Conservation (phyloP, 2,113 vertebrate genomes). For the Condylura cristata region DNA sequence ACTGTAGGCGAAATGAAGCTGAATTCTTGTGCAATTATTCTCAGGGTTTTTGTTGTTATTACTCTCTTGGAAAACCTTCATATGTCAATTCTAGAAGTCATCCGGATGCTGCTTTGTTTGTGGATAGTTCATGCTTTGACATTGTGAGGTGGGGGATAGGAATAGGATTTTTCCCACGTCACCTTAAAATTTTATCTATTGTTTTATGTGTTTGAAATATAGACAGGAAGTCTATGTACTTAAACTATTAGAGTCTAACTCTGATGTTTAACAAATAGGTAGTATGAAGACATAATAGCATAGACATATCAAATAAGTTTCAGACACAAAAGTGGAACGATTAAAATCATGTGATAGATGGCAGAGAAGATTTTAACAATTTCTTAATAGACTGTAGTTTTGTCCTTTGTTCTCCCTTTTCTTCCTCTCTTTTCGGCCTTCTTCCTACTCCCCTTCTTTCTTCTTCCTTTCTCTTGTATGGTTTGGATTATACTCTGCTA, state of each 20-base stretch:
- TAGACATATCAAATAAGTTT: neutral
- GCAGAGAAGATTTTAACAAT: neutral
- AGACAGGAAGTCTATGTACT: neutral
- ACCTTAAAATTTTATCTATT: neutral
- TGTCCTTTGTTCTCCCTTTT: conserved; percentile 80
- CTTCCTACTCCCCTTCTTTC: conserved; percentile 70
- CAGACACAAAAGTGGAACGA: neutral
- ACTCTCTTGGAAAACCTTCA: neutral
- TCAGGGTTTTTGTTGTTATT: neutral
- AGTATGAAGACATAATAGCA: neutral
- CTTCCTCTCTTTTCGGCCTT: conserved; percentile 63
- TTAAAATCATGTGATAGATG: neutral
- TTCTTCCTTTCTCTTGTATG: conserved; percentile 54
- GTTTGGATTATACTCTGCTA: neutral
- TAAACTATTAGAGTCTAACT: neutral
- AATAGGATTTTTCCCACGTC: neutral
- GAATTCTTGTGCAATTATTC: neutral
- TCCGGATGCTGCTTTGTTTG: neutral
- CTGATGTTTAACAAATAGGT: neutral
- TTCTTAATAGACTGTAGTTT: neutral
- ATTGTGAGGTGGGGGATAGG: too few species aligned
- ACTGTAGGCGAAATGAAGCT: neutral
- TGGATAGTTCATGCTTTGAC: neutral
- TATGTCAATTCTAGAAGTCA: neutral
- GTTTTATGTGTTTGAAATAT: neutral